Percentiles rank a stretch among this genome's conserved stretches.
Evolutionary conservation across 1,140 invertebrate species (phyloP).

Genomic region (Vanessa tameamea): DNA sequence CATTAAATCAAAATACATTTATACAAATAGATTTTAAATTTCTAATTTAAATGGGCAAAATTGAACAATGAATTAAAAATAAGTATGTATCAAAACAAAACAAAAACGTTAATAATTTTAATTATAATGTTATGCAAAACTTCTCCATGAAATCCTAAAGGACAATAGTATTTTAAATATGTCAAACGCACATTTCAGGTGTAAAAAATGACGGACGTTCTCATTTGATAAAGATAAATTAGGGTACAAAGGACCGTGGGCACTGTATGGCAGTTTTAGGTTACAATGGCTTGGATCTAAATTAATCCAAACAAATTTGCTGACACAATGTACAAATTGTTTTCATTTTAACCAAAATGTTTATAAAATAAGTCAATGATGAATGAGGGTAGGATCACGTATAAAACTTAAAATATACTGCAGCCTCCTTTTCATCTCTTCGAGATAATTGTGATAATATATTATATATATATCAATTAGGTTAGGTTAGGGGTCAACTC

Average conservation of each 20-base stretch:
- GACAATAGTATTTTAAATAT: conserved; percentile 8
- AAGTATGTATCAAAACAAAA: too few relatives aligned
- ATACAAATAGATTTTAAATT: too few relatives aligned
- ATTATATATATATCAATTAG: neutral
- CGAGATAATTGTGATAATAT: neutral
- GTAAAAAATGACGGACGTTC: conserved; percentile 13
- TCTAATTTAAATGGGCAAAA: too few relatives aligned
- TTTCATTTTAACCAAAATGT: conserved; percentile 8
- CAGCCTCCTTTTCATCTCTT: neutral
- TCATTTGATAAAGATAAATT: conserved; percentile 23
- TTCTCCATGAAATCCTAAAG: neutral
- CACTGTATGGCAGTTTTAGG: conserved; percentile 8
- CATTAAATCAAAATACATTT: too few relatives aligned
- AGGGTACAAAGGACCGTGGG: conserved; percentile 14
- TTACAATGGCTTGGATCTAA: conserved; percentile 20
- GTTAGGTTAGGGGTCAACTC: neutral
- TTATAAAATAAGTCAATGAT: conserved; percentile 8
- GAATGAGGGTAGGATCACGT: conserved; percentile 6
- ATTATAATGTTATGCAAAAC: too few relatives aligned
- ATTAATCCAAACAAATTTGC: conserved; percentile 16
- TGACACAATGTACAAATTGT: conserved; percentile 9
- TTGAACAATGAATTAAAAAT: too few relatives aligned
- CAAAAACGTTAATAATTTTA: too few relatives aligned
- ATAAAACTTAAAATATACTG: neutral
- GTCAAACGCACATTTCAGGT: conserved; percentile 18